Evolutionary conservation across 1,140 invertebrate species (phyloP).

Genomic region (Cyrtorhinus lividipennis): DNA sequence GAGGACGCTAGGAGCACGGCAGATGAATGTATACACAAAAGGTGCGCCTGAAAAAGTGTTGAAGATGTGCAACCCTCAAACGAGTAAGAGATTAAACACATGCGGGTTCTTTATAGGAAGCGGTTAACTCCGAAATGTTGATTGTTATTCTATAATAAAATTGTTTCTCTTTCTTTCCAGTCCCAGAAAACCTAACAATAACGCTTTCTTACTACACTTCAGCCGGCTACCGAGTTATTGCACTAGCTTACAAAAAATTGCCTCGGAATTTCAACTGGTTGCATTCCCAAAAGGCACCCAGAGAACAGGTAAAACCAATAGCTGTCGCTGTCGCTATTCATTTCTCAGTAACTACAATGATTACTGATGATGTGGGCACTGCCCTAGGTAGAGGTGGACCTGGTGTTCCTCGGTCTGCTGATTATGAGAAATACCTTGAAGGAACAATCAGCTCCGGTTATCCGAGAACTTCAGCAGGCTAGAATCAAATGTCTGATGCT

Average conservation of each 20-base stretch:
- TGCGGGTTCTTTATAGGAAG: neutral
- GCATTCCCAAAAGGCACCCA: slow-evolving; percentile 39
- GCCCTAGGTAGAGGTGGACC: slow-evolving; percentile 62
- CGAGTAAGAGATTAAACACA: slow-evolving; percentile 43
- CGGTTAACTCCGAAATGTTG: neutral
- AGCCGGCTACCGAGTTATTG: slow-evolving; percentile 75
- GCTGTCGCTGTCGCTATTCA: too few species aligned
- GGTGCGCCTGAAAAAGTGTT: slow-evolving; percentile 80
- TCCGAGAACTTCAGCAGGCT: slow-evolving; percentile 54
- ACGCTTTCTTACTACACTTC: slow-evolving; percentile 64
- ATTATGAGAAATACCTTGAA: slow-evolving; percentile 84
- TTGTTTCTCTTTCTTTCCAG: slow-evolving; percentile 24
- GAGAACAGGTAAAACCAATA: slow-evolving; percentile 37
- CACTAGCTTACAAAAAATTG: slow-evolving; percentile 55
- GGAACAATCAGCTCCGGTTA: slow-evolving; percentile 62
- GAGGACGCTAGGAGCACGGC: slow-evolving; percentile 49
- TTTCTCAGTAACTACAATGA: too few species aligned
- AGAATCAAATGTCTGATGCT: slow-evolving; percentile 82
- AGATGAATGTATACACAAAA: slow-evolving; percentile 74
- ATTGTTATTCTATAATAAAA: neutral
- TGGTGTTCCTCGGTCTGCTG: slow-evolving; percentile 71
- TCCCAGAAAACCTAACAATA: slow-evolving; percentile 52
- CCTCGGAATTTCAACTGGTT: slow-evolving; percentile 43
- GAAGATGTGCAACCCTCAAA: slow-evolving; percentile 42
- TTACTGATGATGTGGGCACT: too few species aligned